phyloP scores from a whole-genome alignment of 2,113 vertebrate species.

The Plectropomus leopardus region DNA sequence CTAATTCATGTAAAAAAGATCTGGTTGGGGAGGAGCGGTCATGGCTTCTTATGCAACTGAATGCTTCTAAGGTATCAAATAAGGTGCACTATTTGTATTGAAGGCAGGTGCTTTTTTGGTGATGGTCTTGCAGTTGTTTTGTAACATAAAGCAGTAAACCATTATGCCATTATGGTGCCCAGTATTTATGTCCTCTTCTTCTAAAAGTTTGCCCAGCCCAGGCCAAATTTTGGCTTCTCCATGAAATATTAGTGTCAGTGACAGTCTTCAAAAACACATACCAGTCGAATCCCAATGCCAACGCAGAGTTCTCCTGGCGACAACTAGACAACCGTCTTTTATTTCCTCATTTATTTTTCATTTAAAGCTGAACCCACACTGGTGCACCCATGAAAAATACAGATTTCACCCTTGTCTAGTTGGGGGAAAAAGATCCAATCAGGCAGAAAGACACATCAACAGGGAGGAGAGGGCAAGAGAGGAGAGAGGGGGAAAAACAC shows the following conservation, averaged over 20 bases:
- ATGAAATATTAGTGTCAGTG: not conserved
- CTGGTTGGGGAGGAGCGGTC: too few species aligned
- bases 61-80: too few species aligned
- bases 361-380: constrained; percentile 35
- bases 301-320: constrained; percentile 21
- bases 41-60: too few species aligned
- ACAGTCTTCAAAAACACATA: constrained; percentile 7
- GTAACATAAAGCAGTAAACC: not conserved
- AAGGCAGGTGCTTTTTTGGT: not conserved
- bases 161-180: too few species aligned
- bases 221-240: not conserved
- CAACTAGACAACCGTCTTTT: constrained; percentile 27
- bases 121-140: not conserved
- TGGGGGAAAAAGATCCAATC: constrained; percentile 46
- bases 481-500: constrained; percentile 39
- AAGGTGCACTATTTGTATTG: too few species aligned
- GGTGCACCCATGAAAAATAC: constrained; percentile 51
- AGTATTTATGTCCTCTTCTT: not conserved
- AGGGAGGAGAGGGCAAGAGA: constrained; percentile 52
- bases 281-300: constrained; percentile 7
- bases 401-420: constrained; percentile 73
- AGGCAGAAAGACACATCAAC: constrained; percentile 70
- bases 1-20: too few species aligned
- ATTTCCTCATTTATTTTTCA: constrained; percentile 66
- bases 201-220: not conserved